phyloP scores from a whole-genome alignment of 2,113 vertebrate genomes.

The Aepyceros melampus region DNA sequence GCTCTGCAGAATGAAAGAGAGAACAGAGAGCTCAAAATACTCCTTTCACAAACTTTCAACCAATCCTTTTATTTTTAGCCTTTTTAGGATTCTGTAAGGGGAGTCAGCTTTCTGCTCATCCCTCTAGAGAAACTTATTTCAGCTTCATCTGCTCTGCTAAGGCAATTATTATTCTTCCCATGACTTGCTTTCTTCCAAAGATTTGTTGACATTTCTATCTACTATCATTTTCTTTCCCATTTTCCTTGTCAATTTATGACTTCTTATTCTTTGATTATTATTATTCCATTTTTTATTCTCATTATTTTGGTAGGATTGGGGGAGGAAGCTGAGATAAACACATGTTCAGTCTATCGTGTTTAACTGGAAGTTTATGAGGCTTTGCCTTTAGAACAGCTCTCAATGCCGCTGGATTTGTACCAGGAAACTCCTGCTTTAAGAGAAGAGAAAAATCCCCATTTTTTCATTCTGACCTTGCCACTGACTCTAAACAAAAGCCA shows the following conservation, averaged over 20 bases:
- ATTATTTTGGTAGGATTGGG: conserved; percentile 29
- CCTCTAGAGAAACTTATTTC: background rate
- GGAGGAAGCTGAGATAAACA: conserved; percentile 49
- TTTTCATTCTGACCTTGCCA: conserved; percentile 16
- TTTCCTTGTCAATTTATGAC: background rate
- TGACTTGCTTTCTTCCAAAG: background rate
- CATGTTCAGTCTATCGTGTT: conserved; percentile 23
- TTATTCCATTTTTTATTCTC: background rate
- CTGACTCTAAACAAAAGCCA: background rate
- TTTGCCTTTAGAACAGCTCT: conserved; percentile 34
- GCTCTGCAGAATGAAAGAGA: background rate
- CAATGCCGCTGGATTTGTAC: conserved; percentile 22
- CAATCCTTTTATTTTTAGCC: background rate
- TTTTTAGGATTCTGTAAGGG: background rate
- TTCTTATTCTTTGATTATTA: conserved; percentile 26
- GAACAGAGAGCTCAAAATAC: background rate
- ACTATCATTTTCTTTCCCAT: background rate
- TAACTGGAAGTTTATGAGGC: conserved; percentile 15
- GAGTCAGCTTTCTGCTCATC: background rate
- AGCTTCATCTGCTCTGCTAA: background rate
- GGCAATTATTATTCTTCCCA: background rate
- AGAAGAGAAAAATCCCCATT: conserved; percentile 13
- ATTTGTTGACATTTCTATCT: conserved; percentile 21
- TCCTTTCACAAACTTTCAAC: background rate
- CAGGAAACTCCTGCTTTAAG: background rate